Conservation (phyloP, 2,797 vertebrate genomes). For the Enteromius radiatus region DNA sequence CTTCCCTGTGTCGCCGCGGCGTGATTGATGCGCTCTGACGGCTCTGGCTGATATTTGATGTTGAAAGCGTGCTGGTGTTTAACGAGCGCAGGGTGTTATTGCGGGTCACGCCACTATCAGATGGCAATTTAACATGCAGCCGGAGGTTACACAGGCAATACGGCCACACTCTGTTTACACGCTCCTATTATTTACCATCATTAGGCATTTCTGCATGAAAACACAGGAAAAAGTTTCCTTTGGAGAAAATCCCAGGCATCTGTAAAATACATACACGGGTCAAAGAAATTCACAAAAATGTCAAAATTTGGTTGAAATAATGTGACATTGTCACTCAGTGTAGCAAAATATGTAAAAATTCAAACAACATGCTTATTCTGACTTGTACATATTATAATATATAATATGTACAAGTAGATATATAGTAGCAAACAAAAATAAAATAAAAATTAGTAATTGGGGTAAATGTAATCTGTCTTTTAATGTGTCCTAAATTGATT, state of each 20-base stretch:
- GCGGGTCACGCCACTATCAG: conserved; percentile 50
- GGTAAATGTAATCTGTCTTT: no score
- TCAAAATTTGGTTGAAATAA: no score
- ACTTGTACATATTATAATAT: no score
- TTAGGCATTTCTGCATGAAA: conserved; percentile 25
- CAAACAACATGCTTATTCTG: no score
- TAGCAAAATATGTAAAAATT: no score
- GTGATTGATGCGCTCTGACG: conserved; percentile 62
- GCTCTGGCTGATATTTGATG: conserved; percentile 57
- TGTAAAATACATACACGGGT: not conserved
- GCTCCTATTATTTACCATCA: conserved; percentile 46
- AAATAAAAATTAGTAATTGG: no score
- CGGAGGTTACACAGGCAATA: conserved; percentile 31
- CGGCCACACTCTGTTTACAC: conserved; percentile 34
- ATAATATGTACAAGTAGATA: no score
- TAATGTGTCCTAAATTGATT: no score
- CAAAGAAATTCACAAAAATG: no score
- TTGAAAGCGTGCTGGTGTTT: conserved; percentile 52
- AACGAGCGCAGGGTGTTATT: conserved; percentile 54
- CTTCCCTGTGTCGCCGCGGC: conserved; percentile 51
- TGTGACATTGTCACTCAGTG: no score
- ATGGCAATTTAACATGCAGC: conserved; percentile 56
- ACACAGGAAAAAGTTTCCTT: conserved; percentile 42
- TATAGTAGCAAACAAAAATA: no score
- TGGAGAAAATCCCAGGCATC: not conserved